Base-by-base conservation (phyloP, 1,140 invertebrate genomes). In the Drosophila orosa region DNA sequence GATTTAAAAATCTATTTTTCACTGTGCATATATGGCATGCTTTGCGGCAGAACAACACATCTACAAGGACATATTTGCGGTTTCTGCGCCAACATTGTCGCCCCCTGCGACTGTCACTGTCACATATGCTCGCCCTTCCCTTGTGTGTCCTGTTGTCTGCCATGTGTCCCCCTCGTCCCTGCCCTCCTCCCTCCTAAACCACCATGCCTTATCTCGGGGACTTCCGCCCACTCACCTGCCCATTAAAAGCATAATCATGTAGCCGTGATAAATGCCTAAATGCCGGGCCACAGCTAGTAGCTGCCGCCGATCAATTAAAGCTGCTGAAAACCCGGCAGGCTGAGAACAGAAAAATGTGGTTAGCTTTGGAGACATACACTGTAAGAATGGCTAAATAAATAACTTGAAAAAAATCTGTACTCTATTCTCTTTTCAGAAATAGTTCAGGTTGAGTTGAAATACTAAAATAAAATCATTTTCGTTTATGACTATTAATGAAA, bases 211-310 rank as follows among this genome's bases (percentile, higher is more conserved):
- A 75, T 75, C 73, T 59, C 37, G 7, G 22, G 31, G 33, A 58
- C 73, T 52, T 29, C 40, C 47, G 15, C 35, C 45, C 40, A 44
- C 44, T 58, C 39, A 37, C 63, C 56, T 84, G 85, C 22, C 81
- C 81, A 89, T 89, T 90, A 89, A 80, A 68, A 90, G 85, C 84
- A 84, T 87, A 84, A 89, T 84, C 84, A 63, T 89, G 85, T 90
- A 60, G 85, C 74, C 71, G 74, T 90, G 77, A 87, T 80, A 87
- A 87, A 89, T 87, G 80, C 85, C 77, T 63, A 69, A 74, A 73
- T 62, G 74, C 45, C 56, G 40, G 47, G 55, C 31, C 62, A 60
- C 50, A 59, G 65, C 69, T 47, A 62, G 40, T 52, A 62, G 40
- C 59, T 50, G 45, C 25, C 54, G 65, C 58, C 76, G 72, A 87